phyloP scores from a whole-genome alignment of 1,140 invertebrate genomes.

The Popillia japonica region DNA sequence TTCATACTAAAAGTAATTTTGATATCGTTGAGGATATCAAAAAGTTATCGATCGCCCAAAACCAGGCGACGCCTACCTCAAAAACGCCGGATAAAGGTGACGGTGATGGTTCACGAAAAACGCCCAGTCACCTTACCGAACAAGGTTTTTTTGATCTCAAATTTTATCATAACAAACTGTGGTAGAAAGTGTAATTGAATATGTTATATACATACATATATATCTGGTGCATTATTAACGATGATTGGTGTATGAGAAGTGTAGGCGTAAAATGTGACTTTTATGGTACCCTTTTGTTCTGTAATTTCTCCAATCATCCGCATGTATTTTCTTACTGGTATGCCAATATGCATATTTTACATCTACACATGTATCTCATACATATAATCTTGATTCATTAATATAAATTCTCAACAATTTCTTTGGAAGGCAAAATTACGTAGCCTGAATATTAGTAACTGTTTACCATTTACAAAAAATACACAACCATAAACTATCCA shows the following conservation, averaged over 20 bases:
- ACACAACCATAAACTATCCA: no score
- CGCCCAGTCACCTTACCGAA: constrained; percentile 62
- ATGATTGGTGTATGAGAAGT: background rate
- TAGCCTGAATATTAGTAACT: no score
- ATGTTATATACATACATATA: background rate
- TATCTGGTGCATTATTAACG: background rate
- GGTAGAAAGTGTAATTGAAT: constrained; percentile 59
- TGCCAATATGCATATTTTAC: no score
- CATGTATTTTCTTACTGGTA: no score
- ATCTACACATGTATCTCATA: no score
- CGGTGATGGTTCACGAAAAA: constrained; percentile 45
- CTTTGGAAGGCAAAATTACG: no score
- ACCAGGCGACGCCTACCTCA: background rate
- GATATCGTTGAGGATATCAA: constrained; percentile 12
- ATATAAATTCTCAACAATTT: no score
- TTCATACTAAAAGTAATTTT: background rate
- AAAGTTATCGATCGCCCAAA: constrained; percentile 1
- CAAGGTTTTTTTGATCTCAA: constrained; percentile 70
- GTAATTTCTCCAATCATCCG: no score
- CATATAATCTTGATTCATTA: no score
- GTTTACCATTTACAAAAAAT: no score
- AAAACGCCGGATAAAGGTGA: constrained; percentile 41
- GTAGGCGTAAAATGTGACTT: no score
- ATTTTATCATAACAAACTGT: constrained; percentile 71
- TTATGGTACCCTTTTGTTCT: no score